Evolutionary conservation across 2,113 vertebrate genomes (phyloP).

Genomic region (Rhea americana): DNA sequence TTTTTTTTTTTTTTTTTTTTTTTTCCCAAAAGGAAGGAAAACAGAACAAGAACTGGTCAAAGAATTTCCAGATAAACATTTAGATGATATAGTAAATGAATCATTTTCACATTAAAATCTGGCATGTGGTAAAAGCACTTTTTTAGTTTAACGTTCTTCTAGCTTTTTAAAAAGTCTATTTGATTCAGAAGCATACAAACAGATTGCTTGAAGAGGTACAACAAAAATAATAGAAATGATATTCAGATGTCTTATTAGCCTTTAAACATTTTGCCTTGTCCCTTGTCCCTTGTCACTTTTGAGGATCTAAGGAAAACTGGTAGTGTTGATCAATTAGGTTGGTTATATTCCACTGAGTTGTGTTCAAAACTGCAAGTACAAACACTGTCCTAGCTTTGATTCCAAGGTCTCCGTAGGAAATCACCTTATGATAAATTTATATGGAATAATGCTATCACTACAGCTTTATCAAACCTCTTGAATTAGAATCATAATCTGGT

Average conservation of each 20-base stretch:
- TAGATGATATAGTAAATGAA: neutral
- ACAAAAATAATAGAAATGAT: neutral
- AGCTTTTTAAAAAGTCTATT: neutral
- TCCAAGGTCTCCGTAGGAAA: neutral
- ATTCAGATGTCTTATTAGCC: neutral
- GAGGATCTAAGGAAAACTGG: neutral
- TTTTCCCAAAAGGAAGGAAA: neutral
- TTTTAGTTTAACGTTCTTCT: neutral
- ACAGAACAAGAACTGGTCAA: neutral
- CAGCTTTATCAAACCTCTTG: neutral
- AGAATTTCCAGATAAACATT: neutral
- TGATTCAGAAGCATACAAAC: neutral
- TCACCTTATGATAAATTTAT: neutral
- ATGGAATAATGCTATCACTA: neutral
- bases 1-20: fast-evolving
- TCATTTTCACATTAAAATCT: neutral
- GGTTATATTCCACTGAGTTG: neutral
- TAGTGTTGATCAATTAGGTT: neutral
- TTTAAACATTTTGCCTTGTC: neutral
- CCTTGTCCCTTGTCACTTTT: neutral
- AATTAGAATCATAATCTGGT: neutral
- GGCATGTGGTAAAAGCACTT: neutral
- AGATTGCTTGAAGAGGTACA: neutral
- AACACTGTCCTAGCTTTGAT: neutral
- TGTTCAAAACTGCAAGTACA: neutral